A percentile compares a stretch with the other conserved stretches of the same genome.
Conservation (phyloP, 2,797 vertebrate genomes). For the Parauchenoglanis punctatus region DNA sequence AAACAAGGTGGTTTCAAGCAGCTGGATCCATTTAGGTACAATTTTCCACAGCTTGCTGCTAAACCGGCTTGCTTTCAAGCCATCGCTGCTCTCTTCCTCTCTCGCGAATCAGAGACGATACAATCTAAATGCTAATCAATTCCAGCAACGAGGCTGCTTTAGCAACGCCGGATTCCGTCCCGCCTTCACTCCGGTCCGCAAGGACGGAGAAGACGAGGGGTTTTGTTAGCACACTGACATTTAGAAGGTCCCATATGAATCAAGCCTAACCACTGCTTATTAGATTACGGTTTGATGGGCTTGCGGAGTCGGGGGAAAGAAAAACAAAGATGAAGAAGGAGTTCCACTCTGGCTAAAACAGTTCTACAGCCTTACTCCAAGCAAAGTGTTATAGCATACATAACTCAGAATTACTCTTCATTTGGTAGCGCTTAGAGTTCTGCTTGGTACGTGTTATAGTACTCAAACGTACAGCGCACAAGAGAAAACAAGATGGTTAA, state of each 20-base stretch:
- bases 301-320: neutral
- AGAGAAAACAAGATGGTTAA: neutral
- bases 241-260: conserved; percentile 42
- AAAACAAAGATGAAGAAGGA: conserved; percentile 5
- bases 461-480: neutral
- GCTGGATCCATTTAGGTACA: conserved; percentile 48
- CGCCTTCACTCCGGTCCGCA: conserved; percentile 35
- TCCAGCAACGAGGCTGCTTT: conserved; percentile 51
- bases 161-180: conserved; percentile 42
- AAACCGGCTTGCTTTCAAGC: conserved; percentile 45
- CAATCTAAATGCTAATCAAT: conserved; percentile 67
- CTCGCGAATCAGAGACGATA: conserved; percentile 55
- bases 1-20: conserved; percentile 18
- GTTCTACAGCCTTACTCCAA: neutral
- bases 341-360: conserved; percentile 16
- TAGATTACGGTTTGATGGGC: conserved; percentile 38
- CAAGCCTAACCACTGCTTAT: conserved; percentile 32
- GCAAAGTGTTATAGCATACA: neutral
- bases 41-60: conserved; percentile 51
- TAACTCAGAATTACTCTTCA: neutral
- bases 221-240: conserved; percentile 48
- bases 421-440: neutral
- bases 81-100: conserved; percentile 40
- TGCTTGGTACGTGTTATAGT: neutral
- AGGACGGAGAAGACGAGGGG: conserved; percentile 41